Percentiles rank a stretch among this genome's conserved stretches.
Evolutionary conservation across 92 coral and sea anemone species (phyloP).

Genomic region (Palythoa grandiflora): DNA sequence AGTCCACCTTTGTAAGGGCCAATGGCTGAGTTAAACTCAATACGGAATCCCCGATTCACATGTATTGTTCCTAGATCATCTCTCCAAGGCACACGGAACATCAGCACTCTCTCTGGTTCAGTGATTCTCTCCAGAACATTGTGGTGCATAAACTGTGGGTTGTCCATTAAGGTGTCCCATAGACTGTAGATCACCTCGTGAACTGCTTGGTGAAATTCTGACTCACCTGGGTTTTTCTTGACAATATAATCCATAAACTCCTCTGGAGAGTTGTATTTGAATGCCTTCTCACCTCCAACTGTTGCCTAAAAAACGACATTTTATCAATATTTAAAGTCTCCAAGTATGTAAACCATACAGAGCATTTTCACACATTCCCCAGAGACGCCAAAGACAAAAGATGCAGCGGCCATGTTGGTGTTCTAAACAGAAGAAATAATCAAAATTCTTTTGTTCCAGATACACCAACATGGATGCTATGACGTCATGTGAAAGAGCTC

Average conservation of each 20-base stretch:
- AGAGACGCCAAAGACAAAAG: too few relatives aligned
- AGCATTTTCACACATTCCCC: too few relatives aligned
- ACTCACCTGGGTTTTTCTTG: conserved; percentile 77
- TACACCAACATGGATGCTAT: too few relatives aligned
- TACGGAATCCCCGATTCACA: conserved; percentile 87
- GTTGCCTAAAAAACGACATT: conserved; percentile 15
- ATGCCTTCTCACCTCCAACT: conserved; percentile 13
- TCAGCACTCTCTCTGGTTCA: conserved; percentile 90
- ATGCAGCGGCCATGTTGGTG: too few relatives aligned
- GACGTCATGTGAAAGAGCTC: too few relatives aligned
- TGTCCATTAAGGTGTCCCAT: conserved; percentile 72
- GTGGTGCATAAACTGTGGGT: conserved; percentile 66
- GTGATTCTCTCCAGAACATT: conserved; percentile 86
- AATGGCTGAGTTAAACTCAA: conserved; percentile 89
- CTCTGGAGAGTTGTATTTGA: conserved; percentile 68
- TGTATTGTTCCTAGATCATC: conserved; percentile 75
- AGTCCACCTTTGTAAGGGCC: conserved; percentile 92
- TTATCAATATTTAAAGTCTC: background rate
- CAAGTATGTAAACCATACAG: too few relatives aligned
- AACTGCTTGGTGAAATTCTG: conserved; percentile 91
- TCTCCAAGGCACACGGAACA: conserved; percentile 93
- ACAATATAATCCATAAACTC: conserved; percentile 67
- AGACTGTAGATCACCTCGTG: conserved; percentile 78
- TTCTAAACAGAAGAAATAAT: too few relatives aligned
- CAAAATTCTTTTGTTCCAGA: too few relatives aligned